These are phyloP conservation scores for Melanotaenia pygmaea DNA, from an alignment of 2,797 vertebrate species.

Conservation along the genomic window DNA sequence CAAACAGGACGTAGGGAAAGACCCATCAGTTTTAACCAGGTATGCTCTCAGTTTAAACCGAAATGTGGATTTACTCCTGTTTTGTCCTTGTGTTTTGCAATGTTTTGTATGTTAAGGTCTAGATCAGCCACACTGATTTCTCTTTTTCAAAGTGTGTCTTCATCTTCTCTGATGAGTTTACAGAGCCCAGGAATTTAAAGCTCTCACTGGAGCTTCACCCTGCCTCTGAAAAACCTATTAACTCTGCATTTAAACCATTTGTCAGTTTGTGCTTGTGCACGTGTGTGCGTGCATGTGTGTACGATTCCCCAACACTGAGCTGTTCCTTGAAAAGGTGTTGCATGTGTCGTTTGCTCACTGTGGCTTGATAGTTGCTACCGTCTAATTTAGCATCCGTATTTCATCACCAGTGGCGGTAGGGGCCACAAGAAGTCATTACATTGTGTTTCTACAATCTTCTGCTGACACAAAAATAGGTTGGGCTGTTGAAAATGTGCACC, in stretches of 20 bases:
- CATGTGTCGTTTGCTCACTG: background rate
- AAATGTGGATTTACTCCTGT: background rate
- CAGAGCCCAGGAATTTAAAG: constrained; percentile 83
- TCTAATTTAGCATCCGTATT: constrained; percentile 19
- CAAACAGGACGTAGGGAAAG: constrained; percentile 95
- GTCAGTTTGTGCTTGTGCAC: constrained; percentile 44
- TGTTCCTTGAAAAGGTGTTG: constrained; percentile 13
- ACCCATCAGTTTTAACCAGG: constrained; percentile 92
- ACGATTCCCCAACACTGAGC: constrained; percentile 29
- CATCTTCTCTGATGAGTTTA: constrained; percentile 77
- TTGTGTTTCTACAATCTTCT: constrained; percentile 12
- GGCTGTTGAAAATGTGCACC: constrained; percentile 10
- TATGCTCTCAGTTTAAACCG: constrained; percentile 53
- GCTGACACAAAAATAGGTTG: background rate
- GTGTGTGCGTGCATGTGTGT: constrained; percentile 6
- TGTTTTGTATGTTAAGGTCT: constrained; percentile 21
- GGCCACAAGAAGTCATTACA: constrained; percentile 9
- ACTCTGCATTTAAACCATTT: constrained; percentile 77
- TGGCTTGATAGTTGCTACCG: constrained; percentile 17
- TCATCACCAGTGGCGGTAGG: constrained; percentile 11
- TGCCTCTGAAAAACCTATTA: constrained; percentile 84
- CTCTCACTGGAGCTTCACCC: constrained; percentile 77
- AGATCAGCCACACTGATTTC: constrained; percentile 47
- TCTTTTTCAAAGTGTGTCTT: constrained; percentile 48
- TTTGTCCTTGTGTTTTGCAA: constrained; percentile 26